Base-by-base conservation (phyloP, 2,888 invertebrate genomes). In the Ptilodon capucinus region DNA sequence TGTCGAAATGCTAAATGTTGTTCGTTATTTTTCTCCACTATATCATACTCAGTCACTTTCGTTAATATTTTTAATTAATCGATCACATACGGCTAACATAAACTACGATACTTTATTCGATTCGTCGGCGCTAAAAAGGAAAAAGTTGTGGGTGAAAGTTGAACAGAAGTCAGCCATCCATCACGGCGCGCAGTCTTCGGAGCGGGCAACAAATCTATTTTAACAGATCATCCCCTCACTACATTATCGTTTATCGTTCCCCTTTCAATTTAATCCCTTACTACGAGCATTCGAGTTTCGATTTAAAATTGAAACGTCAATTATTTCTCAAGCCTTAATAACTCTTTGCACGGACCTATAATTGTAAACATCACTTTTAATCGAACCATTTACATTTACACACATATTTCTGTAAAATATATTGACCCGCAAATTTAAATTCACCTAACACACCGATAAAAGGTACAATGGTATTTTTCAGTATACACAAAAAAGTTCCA, bases 211-310 rank as follows among this genome's bases (percentile, higher is more conserved):
- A 84, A 85, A 86, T 86, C 81, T 85, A 86, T 86, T 86, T 82
- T 76, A 84, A 82, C 84, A 80, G 84, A 89, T 86, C 86, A 84
- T 86, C 82, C 86, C 84, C 79, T 84, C 77, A 80, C 77, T 76
- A 74, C 74, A 83, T 83, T 81, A 81, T 80, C 71, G 77, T 81
- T 83, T 81, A 81, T 80, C 71, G 77, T 81, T 79, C 79, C 81
- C 84, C 79, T 78, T 79, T 76, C 69, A 69, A 68, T 69, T 75
- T 55, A 54, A 63, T 67, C 74, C 75, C 76, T 60, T 68, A 81
- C 80, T 66, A 78, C 64, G 49, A 62, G 57, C 60, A 67, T 58
- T 74, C 72, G 71, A 69, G 60, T 60, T 57, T 67, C 51, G 41
- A 50, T 52, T 44, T 48, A 35, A 46, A 19, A 49, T 48, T 32